Percentiles rank a stretch among this genome's conserved stretches.
These are phyloP conservation scores for Drosophila aff. DNA, from an alignment of 1,140 invertebrate genomes.

Conservation along the genomic window DNA sequence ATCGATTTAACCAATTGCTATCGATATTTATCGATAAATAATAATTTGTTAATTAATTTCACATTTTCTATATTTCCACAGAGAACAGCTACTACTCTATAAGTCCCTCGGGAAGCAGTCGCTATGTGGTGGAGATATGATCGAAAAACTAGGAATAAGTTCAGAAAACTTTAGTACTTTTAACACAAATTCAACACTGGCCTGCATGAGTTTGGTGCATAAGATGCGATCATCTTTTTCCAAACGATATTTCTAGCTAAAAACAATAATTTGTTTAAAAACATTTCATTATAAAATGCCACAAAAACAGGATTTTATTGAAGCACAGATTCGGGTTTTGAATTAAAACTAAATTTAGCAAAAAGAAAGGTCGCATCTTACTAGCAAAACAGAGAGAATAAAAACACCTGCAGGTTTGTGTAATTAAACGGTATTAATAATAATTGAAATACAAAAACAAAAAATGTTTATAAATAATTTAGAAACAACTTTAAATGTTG, in stretches of 20 bases:
- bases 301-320: too few species aligned
- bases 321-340: background rate
- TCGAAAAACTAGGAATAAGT: background rate
- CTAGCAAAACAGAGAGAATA: too few species aligned
- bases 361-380: background rate
- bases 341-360: background rate
- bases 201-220: background rate
- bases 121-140: conserved; percentile 81
- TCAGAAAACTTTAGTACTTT: background rate
- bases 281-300: too few species aligned
- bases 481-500: background rate
- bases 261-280: background rate
- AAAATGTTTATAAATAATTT: background rate
- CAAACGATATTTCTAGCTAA: background rate
- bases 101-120: conserved; percentile 79
- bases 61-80: conserved; percentile 38
- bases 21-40: background rate
- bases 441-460: background rate
- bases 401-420: background rate
- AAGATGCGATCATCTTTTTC: background rate
- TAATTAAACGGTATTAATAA: conserved; percentile 8
- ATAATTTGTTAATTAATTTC: background rate
- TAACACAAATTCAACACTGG: conserved; percentile 1
- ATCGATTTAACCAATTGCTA: background rate
- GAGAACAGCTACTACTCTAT: conserved; percentile 84